Conservation (phyloP, 2,888 invertebrate genomes). For the Oligia fasciuncula region DNA sequence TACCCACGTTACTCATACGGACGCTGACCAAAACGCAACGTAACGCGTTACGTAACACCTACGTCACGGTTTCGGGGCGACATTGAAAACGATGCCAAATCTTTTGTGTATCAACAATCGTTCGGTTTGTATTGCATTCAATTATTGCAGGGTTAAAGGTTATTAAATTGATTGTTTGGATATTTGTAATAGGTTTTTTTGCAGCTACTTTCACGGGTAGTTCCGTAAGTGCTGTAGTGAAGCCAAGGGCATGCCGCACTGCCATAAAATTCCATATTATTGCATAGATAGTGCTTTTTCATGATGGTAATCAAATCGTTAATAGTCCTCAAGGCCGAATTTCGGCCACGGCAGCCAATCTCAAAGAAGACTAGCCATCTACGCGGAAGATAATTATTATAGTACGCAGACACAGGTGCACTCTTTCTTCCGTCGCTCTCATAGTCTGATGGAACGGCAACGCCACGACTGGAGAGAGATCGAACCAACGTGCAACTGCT, state of each 20-base stretch:
- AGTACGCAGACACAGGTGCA: neutral
- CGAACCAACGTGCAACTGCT: neutral
- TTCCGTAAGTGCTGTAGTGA: neutral
- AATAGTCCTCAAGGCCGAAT: neutral
- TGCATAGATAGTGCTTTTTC: conserved; percentile 1
- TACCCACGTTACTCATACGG: neutral
- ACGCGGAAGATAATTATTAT: neutral
- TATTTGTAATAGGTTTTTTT: conserved; percentile 1
- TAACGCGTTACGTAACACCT: conserved; percentile 28
- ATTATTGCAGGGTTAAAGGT: conserved; percentile 24
- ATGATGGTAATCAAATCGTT: neutral
- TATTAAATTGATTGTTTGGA: conserved; percentile 27
- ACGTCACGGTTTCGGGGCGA: conserved; percentile 61
- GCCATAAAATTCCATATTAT: neutral
- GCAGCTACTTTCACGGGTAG: neutral
- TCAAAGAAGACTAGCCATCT: neutral
- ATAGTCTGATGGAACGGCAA: neutral
- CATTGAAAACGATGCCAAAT: conserved; percentile 73
- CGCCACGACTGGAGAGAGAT: neutral
- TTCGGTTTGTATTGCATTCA: conserved; percentile 25
- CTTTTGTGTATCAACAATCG: conserved; percentile 57
- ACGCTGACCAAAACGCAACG: conserved; percentile 28
- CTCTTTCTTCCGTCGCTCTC: neutral
- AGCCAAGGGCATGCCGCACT: neutral
- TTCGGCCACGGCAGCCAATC: neutral